Evolutionary conservation across 2,113 vertebrate species (phyloP), one percentile per base, ranked within the genome.

Genomic region (Cervus canadensis): DNA sequence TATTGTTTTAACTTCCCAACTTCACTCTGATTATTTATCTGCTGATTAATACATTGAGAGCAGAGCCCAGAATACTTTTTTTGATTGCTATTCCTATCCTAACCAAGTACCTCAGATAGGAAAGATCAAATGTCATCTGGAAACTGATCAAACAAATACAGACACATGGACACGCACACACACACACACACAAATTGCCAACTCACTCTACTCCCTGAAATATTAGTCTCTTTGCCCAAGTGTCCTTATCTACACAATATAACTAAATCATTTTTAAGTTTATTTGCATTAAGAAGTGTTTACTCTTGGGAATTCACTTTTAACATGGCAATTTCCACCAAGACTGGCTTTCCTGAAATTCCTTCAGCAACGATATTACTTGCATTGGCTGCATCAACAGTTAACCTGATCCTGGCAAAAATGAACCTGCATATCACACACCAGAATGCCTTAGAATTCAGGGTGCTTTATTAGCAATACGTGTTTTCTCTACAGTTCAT

Each of bases 261-360:
- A n/a, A 92, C 64, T 74, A 76, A 83, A 50, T 87, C 40, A 87
- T 40, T 87, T 96, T 82, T 84, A 74, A 91, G 45, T 94, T n/a
- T 84, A 40, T 91, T 91, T 95, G 52, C 33, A 91, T 45, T 82
- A 81, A 94, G 12, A 67, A 95, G 25, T 40, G 30, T 76, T 95
- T 12, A 23, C 48, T 81, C 62, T 88, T 85, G 50, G 62, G 40
- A 71, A 90, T 16, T 89, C 43, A 64, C 28, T 81, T 94, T 79
- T 82, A 52, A 33, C 43, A 45, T 28, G 6, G 36, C 36, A 28
- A 21, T 94, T 19, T 92, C 56, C 50, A 92, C 26, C 33, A 92
- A 91, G 9, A 21, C 57, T 92, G 82, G 50, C 26, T 83, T 90
- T 82, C 40, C 54, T 91, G 56, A 94, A 94, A 93, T 71, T 89